Percentiles rank a stretch among this genome's conserved stretches.
Conservation (phyloP, 2,888 invertebrate species). For the Drosophila monieri region DNA sequence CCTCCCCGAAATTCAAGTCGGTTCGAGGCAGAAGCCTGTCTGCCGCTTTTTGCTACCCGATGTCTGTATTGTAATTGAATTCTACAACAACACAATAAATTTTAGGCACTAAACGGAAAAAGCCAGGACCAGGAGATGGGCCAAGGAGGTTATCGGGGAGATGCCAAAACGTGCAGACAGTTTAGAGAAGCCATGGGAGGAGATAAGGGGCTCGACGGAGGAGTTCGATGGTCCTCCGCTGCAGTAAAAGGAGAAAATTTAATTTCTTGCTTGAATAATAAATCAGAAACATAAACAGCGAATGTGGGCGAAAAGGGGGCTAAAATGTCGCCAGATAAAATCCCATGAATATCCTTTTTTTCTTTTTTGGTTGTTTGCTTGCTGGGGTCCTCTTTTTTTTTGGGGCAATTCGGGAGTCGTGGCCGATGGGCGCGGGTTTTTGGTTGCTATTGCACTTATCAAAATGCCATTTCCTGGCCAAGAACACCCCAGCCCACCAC, state of each 20-base stretch:
- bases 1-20: conserved; percentile 20
- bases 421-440: conserved; percentile 61
- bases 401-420: conserved; percentile 67
- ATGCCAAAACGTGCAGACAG: conserved; percentile 48
- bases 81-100: conserved; percentile 78
- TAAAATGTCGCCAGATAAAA: conserved; percentile 71
- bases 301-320: conserved; percentile 14
- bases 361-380: not conserved
- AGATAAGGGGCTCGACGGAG: not conserved
- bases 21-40: conserved; percentile 1
- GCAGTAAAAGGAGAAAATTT: conserved; percentile 74
- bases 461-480: conserved; percentile 67
- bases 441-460: conserved; percentile 64
- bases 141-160: conserved; percentile 5
- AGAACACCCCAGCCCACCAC: conserved; percentile 5
- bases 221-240: conserved; percentile 21
- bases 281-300: conserved; percentile 77
- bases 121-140: conserved; percentile 11
- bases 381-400: conserved; percentile 10
- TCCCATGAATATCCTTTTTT: conserved; percentile 13
- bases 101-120: conserved; percentile 58
- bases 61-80: conserved; percentile 74
- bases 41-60: conserved; percentile 12
- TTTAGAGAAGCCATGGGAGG: conserved; percentile 15
- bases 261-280: conserved; percentile 81